These are phyloP conservation scores for Corbicula japonica DNA, from an alignment of 2,888 invertebrate species.

Conservation along the genomic window DNA sequence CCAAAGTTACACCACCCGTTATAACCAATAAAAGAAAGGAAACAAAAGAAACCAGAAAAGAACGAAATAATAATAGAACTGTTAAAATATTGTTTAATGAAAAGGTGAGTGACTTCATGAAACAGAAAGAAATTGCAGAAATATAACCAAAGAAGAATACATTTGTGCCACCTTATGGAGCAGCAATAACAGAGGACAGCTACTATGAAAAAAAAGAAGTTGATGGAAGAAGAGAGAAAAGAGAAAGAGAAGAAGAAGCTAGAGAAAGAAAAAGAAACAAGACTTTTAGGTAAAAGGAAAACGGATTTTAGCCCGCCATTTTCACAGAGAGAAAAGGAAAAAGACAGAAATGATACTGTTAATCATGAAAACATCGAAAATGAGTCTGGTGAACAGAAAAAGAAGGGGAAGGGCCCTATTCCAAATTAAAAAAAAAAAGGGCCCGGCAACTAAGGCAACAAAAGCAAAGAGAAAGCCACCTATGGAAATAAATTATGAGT, in stretches of 20 bases:
- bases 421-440: no score
- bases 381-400: no score
- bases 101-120: slow-evolving; percentile 13
- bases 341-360: no score
- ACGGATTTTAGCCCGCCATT: no score
- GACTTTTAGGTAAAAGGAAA: slow-evolving; percentile 2
- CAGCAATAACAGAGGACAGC: slow-evolving; percentile 29
- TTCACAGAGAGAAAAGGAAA: no score
- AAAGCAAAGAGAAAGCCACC: no score
- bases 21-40: not conserved
- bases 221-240: slow-evolving; percentile 11
- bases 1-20: slow-evolving; percentile 15
- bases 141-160: slow-evolving; percentile 23
- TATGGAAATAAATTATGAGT: no score
- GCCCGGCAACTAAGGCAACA: no score
- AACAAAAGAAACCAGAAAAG: slow-evolving; percentile 25
- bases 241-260: slow-evolving; percentile 1
- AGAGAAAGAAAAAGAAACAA: not conserved
- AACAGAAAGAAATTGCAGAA: slow-evolving; percentile 17
- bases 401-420: no score
- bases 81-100: slow-evolving; percentile 39
- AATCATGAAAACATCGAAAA: no score
- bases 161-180: slow-evolving; percentile 44
- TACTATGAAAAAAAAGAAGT: slow-evolving; percentile 26
- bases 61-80: slow-evolving; percentile 45